These are phyloP conservation scores for Anisognathus igniventris DNA, from an alignment of 2,797 vertebrate species.

Conservation along the genomic window DNA sequence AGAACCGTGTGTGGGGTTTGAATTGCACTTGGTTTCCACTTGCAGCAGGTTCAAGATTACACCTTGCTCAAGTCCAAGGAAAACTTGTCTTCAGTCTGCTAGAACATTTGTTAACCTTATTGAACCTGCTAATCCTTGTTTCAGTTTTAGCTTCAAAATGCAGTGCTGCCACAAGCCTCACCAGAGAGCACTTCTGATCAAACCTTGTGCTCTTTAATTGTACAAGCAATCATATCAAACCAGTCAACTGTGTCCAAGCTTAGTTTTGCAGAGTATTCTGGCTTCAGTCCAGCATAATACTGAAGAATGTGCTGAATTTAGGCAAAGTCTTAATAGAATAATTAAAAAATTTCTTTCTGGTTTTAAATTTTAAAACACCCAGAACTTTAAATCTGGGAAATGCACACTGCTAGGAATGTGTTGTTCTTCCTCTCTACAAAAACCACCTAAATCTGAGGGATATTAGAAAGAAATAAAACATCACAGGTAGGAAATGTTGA, in stretches of 20 bases:
- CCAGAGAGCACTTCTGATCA: background rate
- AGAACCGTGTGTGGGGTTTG: background rate
- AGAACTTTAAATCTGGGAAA: background rate
- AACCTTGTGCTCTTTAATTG: background rate
- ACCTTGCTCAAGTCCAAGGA: background rate
- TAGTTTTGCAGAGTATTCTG: background rate
- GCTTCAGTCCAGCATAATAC: background rate
- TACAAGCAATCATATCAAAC: background rate
- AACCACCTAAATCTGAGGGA: background rate
- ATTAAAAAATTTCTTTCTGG: background rate
- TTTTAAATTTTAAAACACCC: background rate
- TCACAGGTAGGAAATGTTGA: background rate
- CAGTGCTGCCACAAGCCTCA: background rate
- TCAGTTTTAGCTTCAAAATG: background rate
- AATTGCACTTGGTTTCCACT: background rate
- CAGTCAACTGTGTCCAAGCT: background rate
- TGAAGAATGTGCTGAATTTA: background rate
- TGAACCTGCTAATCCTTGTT: background rate
- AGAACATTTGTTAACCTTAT: background rate
- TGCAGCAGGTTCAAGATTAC: background rate
- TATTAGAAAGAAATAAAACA: background rate
- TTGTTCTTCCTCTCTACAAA: background rate
- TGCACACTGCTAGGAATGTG: background rate
- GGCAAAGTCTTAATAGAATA: background rate
- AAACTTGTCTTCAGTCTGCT: background rate